phyloP scores from a whole-genome alignment of 2,888 invertebrate species.

The Epinotia brunnichana region DNA sequence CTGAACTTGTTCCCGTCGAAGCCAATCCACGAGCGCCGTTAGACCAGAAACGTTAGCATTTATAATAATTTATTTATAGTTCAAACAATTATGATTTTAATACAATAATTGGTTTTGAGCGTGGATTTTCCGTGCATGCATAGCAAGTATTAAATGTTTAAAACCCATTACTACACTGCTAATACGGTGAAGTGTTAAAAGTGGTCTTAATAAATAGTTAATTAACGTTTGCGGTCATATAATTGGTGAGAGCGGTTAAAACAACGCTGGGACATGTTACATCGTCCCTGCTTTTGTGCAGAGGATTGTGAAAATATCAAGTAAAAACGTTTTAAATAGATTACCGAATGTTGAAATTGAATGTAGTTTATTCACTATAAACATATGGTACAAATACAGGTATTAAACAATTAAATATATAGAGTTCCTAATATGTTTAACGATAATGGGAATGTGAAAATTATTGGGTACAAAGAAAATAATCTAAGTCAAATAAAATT shows the following conservation, averaged over 20 bases:
- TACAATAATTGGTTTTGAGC: slow-evolving; percentile 2
- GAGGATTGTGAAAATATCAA: not conserved
- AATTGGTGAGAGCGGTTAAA: slow-evolving; percentile 31
- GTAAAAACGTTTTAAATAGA: too few species aligned
- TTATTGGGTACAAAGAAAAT: too few species aligned
- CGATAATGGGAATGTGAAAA: too few species aligned
- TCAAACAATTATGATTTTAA: not conserved
- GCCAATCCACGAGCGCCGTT: too few species aligned
- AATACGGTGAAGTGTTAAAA: slow-evolving; percentile 52
- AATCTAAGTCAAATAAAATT: too few species aligned
- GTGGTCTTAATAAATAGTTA: slow-evolving; percentile 49
- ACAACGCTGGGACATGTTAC: slow-evolving; percentile 29
- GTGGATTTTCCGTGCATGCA: slow-evolving; percentile 26
- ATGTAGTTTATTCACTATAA: too few species aligned
- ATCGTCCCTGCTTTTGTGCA: not conserved
- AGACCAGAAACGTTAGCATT: too few species aligned
- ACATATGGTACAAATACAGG: too few species aligned
- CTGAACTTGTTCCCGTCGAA: too few species aligned
- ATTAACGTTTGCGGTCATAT: slow-evolving; percentile 40
- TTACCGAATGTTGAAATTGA: too few species aligned
- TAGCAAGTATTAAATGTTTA: slow-evolving; percentile 44
- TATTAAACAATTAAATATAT: too few species aligned
- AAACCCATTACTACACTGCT: slow-evolving; percentile 40
- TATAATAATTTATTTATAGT: not conserved
- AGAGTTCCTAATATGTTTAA: too few species aligned